Percentiles rank a stretch among this genome's conserved stretches.
Evolutionary conservation across 2,113 vertebrate species (phyloP).

Genomic region (Xyliphius kryptos): DNA sequence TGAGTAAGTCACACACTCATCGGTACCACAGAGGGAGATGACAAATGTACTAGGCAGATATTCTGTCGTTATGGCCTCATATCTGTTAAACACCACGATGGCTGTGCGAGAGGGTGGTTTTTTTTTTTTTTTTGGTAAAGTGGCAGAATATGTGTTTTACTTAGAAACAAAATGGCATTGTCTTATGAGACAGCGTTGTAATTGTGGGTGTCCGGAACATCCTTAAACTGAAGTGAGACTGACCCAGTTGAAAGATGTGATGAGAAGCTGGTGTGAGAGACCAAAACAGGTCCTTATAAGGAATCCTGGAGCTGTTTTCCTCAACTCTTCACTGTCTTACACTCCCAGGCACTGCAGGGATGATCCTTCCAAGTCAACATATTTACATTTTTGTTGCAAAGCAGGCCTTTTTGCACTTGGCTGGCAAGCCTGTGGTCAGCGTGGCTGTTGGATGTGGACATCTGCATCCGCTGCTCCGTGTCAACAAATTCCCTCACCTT

Average conservation of each 20-base stretch:
- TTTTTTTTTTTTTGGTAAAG: too few relatives aligned
- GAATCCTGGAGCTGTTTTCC: conserved; percentile 65
- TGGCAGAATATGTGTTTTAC: conserved; percentile 12
- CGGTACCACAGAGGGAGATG: conserved; percentile 42
- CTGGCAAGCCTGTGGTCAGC: conserved; percentile 61
- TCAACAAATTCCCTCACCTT: conserved; percentile 31
- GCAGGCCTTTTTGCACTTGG: conserved; percentile 56
- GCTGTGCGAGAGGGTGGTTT: conserved; percentile 1
- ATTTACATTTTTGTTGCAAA: conserved; percentile 73
- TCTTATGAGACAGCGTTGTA: conserved; percentile 20
- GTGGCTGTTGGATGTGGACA: conserved; percentile 56
- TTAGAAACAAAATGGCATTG: not conserved
- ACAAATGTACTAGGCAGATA: conserved; percentile 38
- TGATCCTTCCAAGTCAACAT: conserved; percentile 71
- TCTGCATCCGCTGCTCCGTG: conserved; percentile 48
- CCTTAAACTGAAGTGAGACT: conserved; percentile 48
- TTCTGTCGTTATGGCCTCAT: conserved; percentile 30
- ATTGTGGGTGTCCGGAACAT: conserved; percentile 11
- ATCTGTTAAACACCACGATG: conserved; percentile 23
- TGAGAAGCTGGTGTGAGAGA: conserved; percentile 65
- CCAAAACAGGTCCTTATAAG: conserved; percentile 72
- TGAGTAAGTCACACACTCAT: conserved; percentile 51
- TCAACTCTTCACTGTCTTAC: conserved; percentile 58
- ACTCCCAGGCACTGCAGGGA: conserved; percentile 51
- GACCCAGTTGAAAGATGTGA: conserved; percentile 63